Percentiles rank a stretch among this genome's conserved stretches.
Conservation (phyloP, 2,888 invertebrate genomes). For the Zelleria hepariella region DNA sequence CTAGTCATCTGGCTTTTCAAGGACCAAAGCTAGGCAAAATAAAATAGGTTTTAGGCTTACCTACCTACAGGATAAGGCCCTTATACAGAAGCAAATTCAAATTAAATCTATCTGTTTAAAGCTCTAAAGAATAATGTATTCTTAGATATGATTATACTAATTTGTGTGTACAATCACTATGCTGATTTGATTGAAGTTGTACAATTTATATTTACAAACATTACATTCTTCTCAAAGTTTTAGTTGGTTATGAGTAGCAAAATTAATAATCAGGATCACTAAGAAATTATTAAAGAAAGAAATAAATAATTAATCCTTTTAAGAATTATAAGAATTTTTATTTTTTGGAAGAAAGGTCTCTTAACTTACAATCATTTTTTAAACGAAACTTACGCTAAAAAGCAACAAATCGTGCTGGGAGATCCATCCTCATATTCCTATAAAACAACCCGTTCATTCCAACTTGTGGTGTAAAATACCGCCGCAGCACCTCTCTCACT, state of each 20-base stretch:
- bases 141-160: too few species aligned
- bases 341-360: background rate
- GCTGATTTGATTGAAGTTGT: background rate
- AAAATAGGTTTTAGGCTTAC: too few species aligned
- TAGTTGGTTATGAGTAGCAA: too few species aligned
- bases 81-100: too few species aligned
- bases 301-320: too few species aligned
- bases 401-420: constrained; percentile 48
- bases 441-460: constrained; percentile 69
- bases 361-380: background rate
- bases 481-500: constrained; percentile 85
- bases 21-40: background rate
- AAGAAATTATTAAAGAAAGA: too few species aligned
- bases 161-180: background rate
- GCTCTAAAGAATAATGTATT: too few species aligned
- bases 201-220: background rate
- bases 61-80: too few species aligned
- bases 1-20: background rate
- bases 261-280: background rate
- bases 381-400: constrained; percentile 22
- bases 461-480: constrained; percentile 76
- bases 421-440: constrained; percentile 57
- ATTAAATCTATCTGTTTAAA: too few species aligned
- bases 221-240: background rate
- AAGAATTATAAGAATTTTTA: background rate